Evolutionary conservation across 2,888 invertebrate genomes (phyloP), one percentile per base, ranked within the genome.

Genomic region (Tetheella fluctuosa): DNA sequence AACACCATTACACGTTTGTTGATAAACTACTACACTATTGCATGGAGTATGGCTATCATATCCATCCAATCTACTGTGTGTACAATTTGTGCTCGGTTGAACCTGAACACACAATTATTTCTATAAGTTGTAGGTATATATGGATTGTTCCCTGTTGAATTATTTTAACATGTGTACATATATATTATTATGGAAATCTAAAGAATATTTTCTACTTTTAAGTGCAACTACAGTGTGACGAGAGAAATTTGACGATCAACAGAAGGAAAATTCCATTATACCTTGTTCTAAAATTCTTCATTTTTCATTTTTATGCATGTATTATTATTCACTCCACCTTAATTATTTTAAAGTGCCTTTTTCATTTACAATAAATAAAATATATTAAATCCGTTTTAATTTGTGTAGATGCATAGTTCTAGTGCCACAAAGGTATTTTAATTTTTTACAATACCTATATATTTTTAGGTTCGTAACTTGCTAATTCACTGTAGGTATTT

Each of bases 201-300:
- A 80, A 78, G 20, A 83, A 83, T 85, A 83, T 86, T 84, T 87
- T 83, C 77, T 89, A 89, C 82, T 85, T 87, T 81, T 91, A 91
- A 92, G 91, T 83, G 88, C 86, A 91, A 90, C 86, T 85, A 81
- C 88, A 86, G 88, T 91, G 91, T 91, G 87, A 90, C 89, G 91
- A 91, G 90, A 91, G 90, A 90, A 86, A 83, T 81, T 82, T 83
- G 77, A 81, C 78, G 76, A 81, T 81, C 77, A 76, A 84, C 76
- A 77, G 80, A 76, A 77, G 79, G 76, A 77, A 80, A 77, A 79
- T 80, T 76, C 76, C 79, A 82, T 81, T 83, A 80, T 80, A 80
- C 70, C 71, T 70, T 68, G 69, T 69, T 71, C 65, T 69, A 65
- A 69, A 60, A 62, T 71, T 65, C 64, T 70, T 70, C 72, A 64